A percentile compares a stretch with the other conserved stretches of the same genome.
These are phyloP conservation scores for Uropsilus gracilis DNA, from an alignment of 2,113 vertebrate genomes.

Conservation along the genomic window DNA sequence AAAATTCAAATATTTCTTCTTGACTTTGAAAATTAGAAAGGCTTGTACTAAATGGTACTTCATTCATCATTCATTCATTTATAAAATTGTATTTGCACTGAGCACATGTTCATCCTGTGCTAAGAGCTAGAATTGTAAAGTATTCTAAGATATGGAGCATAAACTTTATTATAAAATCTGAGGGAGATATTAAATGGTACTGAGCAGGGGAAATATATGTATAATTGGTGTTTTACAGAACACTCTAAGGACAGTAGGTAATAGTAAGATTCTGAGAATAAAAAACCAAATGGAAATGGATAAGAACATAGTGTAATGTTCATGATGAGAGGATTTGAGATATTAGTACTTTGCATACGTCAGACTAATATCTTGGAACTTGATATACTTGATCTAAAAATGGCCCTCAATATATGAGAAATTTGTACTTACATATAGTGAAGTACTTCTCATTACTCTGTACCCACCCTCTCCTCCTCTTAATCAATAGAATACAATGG, in stretches of 20 bases:
- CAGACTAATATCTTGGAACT: background rate
- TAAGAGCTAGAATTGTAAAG: background rate
- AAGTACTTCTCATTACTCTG: background rate
- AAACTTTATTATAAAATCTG: background rate
- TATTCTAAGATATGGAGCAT: background rate
- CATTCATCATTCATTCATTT: background rate
- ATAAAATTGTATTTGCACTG: background rate
- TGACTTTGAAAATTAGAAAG: slow-evolving; percentile 1
- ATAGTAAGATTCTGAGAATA: background rate
- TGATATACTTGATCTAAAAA: background rate
- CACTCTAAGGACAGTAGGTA: background rate
- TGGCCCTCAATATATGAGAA: background rate
- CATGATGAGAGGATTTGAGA: background rate
- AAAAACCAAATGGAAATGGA: background rate
- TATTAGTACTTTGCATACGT: background rate
- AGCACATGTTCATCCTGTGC: background rate
- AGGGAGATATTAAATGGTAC: background rate
- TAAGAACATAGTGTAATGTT: background rate
- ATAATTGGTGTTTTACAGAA: background rate
- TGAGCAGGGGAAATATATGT: background rate
- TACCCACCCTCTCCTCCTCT: background rate
- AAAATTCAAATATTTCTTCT: background rate
- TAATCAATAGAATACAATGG: background rate
- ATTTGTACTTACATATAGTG: background rate
- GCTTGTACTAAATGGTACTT: background rate